Evolutionary conservation across 2,797 vertebrate species (phyloP).

Genomic region (Esox lucius): DNA sequence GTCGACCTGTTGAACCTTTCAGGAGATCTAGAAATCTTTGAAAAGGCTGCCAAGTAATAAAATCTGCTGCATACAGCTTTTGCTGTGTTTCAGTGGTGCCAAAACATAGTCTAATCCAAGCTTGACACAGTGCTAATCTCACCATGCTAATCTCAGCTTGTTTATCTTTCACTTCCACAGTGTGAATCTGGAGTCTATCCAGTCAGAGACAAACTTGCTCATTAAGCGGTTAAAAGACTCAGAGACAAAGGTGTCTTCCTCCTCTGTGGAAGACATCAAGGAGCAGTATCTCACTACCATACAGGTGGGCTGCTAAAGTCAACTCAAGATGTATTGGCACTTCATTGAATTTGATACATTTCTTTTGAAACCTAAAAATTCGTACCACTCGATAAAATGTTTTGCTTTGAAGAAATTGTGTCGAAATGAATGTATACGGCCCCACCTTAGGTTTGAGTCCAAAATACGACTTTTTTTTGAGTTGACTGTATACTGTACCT

Average conservation of each 20-base stretch:
- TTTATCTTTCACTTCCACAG: slow-evolving; percentile 52
- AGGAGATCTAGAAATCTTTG: slow-evolving; percentile 77
- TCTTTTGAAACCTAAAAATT: too few species aligned
- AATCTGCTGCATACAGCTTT: neutral
- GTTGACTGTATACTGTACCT: neutral
- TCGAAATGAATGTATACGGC: too few species aligned
- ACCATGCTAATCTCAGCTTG: neutral
- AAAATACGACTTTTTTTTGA: neutral
- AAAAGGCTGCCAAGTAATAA: slow-evolving; percentile 82
- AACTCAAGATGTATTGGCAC: too few species aligned
- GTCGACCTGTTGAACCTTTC: slow-evolving; percentile 82
- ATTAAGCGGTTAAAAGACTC: slow-evolving; percentile 74
- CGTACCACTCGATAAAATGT: too few species aligned
- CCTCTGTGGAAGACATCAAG: slow-evolving; percentile 69
- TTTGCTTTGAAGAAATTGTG: too few species aligned
- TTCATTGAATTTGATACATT: too few species aligned
- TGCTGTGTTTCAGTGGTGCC: too few species aligned
- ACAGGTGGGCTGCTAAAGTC: slow-evolving; percentile 56
- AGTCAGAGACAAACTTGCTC: slow-evolving; percentile 66
- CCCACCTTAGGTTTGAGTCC: neutral
- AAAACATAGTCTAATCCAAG: neutral
- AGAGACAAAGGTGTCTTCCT: slow-evolving; percentile 62
- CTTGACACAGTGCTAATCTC: neutral
- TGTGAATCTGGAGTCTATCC: slow-evolving; percentile 77
- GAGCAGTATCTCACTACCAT: slow-evolving; percentile 74